Evolutionary conservation across 2,113 vertebrate species (phyloP), one percentile per base, ranked within the genome.

Genomic region (Macquaria australasica): DNA sequence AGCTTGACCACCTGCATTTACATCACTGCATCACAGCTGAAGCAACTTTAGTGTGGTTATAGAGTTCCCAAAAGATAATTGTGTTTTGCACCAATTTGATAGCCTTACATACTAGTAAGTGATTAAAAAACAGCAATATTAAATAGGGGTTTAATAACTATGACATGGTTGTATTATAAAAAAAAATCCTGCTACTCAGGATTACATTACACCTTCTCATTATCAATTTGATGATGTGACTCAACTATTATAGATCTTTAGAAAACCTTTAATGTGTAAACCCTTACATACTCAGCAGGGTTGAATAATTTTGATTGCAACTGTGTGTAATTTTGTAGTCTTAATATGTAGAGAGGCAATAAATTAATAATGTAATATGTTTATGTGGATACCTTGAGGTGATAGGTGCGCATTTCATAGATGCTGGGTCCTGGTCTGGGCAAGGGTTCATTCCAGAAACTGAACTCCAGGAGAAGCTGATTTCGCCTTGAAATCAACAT

Each of bases 391-490:
- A 97, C 98, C 96, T 98, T 98, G 55, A 99, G 95, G 37, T 96
- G 93, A 92, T 99, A 99, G 7, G 96, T 96, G 75, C 98, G 96
- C 87, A 99, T 94, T 87, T 99, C 98, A 0, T 99, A 99, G 89
- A 99, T 95, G 90, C 97, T 98, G 11, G 97, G 97, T 3, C 98
- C 98, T 0, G 66, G 76, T 69, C 97, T 95, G 6, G 98, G 97
- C 66, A 90, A 77, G 1, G 98, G 98, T 80, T 99, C 97, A 0
- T 99, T 99, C 98, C 98, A 99, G 93, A 99, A 99, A 87, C 98
- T 99, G 94, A 99, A 99, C 63, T 99, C 98, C 12, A 98, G 92
- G 14, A 99, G 97, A 82, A 99, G 93, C 92, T 99, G 98, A 89
- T 98, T 99, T 88, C 95, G 91, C 74, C 97, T 96, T 7, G 98